Base-by-base conservation (phyloP, 2,888 invertebrate genomes). In the Dinocampus coccinellae region DNA sequence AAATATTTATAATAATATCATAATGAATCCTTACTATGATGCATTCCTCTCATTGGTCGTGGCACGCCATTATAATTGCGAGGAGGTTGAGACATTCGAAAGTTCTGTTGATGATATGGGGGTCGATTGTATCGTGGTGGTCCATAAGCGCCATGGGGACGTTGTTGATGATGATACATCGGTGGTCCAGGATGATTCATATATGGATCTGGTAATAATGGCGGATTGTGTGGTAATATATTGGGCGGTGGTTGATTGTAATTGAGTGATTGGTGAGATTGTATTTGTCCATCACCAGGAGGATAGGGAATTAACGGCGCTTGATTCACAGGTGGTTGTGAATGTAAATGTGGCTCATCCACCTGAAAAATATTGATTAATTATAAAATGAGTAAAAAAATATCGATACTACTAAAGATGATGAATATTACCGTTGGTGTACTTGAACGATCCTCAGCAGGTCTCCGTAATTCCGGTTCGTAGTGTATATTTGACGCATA, bases 361-460 rank as follows among this genome's bases (percentile, higher is more conserved):
- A 87, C 83, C 87, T 86, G 55, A 57, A 67, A 70, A 60, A 62
- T 39, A 63, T 65, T 36, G 57, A 63, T 34, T 20, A 6, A 39
- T 63, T 47, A 16, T 7, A 58, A 58, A 62, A 57, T 39, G n/a
- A n/a, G n/a, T 16, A 29, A 13, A 24, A 61, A 29, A 69, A 47
- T 39, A 24, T n/a, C 52, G 22, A 16, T n/a, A 47, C 7, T 47
- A n/a, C 24, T 26, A 34, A 42, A 53, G 20, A 36, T n/a, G 20
- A 20, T 6, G 1, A 52, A 36, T 34, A 77, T 79, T 62, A 93
- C 90, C 0, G 93, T 93, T 1, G 94, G 93, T 9, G 94, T 93
- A 61, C 92, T 92, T 0, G 93, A 91, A 61, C 93, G 89, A 80
- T 93, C 93, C 84, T 93, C 93, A 16, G 83, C 84, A 20, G 86